Conservation (phyloP, 2,113 vertebrate species). For the Camelus dromedarius region DNA sequence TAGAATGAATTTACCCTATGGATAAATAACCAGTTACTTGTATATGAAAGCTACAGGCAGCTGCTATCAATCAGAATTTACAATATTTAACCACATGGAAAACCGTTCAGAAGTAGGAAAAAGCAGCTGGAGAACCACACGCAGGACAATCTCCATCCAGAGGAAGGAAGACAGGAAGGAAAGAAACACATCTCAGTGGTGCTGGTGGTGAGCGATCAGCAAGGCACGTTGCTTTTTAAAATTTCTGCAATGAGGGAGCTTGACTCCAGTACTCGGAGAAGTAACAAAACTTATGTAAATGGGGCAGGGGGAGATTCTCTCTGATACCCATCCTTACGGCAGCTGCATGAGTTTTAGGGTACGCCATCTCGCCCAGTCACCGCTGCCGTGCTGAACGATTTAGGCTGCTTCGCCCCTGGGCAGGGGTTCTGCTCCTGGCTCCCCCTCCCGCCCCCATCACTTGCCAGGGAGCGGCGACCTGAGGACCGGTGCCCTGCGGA, state of each 20-base stretch:
- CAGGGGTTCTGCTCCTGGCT: background rate
- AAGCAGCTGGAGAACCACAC: background rate
- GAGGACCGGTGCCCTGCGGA: background rate
- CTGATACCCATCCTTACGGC: background rate
- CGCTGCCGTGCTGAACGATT: too few relatives aligned
- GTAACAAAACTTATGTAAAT: background rate
- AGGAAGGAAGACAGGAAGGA: background rate
- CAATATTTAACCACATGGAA: background rate
- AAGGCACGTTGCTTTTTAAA: accelerated
- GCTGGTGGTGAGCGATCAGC: accelerated
- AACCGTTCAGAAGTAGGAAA: background rate
- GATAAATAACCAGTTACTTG: background rate
- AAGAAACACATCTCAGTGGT: accelerated
- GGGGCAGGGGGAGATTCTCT: background rate
- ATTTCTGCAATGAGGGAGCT: background rate
- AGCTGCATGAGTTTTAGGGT: background rate
- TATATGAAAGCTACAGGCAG: background rate
- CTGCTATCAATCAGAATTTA: background rate
- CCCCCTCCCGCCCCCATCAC: background rate
- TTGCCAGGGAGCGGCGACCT: background rate
- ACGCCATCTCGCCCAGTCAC: background rate
- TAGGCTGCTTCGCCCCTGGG: too few relatives aligned
- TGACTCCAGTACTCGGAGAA: background rate
- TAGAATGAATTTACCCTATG: background rate
- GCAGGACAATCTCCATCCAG: background rate